phyloP scores from a whole-genome alignment of 2,113 vertebrate genomes.

The Platichthys stellatus region DNA sequence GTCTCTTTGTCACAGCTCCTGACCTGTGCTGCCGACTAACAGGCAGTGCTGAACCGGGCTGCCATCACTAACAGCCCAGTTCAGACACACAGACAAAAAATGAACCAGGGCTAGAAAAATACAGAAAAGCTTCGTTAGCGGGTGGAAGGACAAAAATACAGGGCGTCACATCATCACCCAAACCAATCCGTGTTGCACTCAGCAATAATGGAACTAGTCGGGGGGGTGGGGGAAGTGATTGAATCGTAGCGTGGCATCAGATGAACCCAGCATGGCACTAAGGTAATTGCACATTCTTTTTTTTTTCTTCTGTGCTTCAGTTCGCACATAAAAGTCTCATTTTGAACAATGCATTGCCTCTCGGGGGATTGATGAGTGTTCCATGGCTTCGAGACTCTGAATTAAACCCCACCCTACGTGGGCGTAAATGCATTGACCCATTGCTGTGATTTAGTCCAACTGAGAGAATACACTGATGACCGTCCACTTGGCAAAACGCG shows the following conservation, averaged over 20 bases:
- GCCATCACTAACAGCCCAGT: constrained; percentile 25
- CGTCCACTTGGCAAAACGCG: background rate
- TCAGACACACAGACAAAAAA: constrained; percentile 26
- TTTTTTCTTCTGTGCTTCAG: constrained; percentile 30
- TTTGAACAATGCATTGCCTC: constrained; percentile 56
- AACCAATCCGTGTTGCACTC: constrained; percentile 50
- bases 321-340: constrained; percentile 57
- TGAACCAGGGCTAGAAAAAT: background rate
- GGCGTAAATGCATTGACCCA: constrained; percentile 20
- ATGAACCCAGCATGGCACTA: constrained; percentile 66
- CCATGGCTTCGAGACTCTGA: constrained; percentile 25
- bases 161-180: constrained; percentile 55
- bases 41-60: constrained; percentile 31
- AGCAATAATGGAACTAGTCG: constrained; percentile 49
- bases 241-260: constrained; percentile 64
- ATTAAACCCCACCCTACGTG: constrained; percentile 10
- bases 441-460: constrained; percentile 12
- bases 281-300: constrained; percentile 65
- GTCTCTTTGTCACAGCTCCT: constrained; percentile 26
- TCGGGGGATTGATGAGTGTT: constrained; percentile 44
- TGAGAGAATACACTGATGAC: constrained; percentile 17
- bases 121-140: constrained; percentile 28
- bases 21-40: constrained; percentile 42
- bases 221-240: constrained; percentile 44
- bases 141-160: constrained; percentile 55